phyloP scores from a whole-genome alignment of 2,888 invertebrate species.

The Xylocampa areola region DNA sequence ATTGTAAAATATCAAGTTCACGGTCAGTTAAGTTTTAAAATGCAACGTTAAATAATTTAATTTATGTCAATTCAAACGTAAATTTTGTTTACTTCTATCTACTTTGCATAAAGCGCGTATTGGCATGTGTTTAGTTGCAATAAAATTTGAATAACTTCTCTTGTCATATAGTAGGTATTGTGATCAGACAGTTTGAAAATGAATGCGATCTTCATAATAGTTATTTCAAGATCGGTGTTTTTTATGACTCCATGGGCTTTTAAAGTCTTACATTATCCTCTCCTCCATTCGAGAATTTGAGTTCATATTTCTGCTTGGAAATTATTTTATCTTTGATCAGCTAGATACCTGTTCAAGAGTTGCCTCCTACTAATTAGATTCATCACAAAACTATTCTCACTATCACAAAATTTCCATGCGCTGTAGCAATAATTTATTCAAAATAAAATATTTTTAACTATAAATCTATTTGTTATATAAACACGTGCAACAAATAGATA shows the following conservation, averaged over 20 bases:
- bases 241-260: not conserved
- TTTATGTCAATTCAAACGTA: constrained; percentile 40
- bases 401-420: not conserved
- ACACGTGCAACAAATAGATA: constrained; percentile 28
- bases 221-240: constrained; percentile 19
- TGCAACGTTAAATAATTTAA: constrained; percentile 15
- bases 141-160: constrained; percentile 60
- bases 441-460: constrained; percentile 9
- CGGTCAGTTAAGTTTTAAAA: constrained; percentile 9
- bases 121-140: constrained; percentile 47
- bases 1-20: constrained; percentile 26
- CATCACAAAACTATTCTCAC: not conserved
- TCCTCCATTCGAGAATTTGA: no score
- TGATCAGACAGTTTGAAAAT: constrained; percentile 50
- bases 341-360: not conserved
- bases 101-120: constrained; percentile 58
- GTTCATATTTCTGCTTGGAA: no score
- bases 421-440: constrained; percentile 21
- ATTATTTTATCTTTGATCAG: not conserved
- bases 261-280: no score
- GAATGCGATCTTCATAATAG: constrained; percentile 44
- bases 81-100: constrained; percentile 54
- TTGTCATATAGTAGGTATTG: constrained; percentile 47
- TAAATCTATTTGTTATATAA: constrained; percentile 2
- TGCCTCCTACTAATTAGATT: not conserved